phyloP scores from a whole-genome alignment of 2,888 invertebrate genomes.

The Tetanocera ferruginea region DNA sequence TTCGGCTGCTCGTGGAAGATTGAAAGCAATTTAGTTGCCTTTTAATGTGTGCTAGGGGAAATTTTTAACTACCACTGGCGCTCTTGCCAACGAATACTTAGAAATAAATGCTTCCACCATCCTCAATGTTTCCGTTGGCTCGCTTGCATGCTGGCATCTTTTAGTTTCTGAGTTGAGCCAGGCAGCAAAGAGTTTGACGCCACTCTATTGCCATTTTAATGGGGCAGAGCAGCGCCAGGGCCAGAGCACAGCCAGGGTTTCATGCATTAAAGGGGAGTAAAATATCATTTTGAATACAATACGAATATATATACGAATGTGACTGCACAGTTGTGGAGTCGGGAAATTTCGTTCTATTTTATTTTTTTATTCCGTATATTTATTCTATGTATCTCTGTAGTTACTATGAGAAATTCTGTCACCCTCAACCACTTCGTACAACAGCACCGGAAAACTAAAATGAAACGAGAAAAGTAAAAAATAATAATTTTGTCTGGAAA shows the following conservation, averaged over 20 bases:
- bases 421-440: not conserved
- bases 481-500: constrained; percentile 29
- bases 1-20: constrained; percentile 14
- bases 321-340: not conserved
- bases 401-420: not conserved
- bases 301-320: constrained; percentile 3
- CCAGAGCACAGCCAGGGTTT: not conserved
- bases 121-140: not conserved
- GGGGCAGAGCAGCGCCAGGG: not conserved
- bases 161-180: not conserved
- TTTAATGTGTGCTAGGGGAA: constrained; percentile 37
- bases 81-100: constrained; percentile 12
- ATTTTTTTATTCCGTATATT: not conserved
- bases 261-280: not conserved
- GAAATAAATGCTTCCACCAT: constrained; percentile 16
- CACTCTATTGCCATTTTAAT: not conserved
- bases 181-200: not conserved
- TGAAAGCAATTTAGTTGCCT: constrained; percentile 35
- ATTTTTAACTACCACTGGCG: constrained; percentile 33
- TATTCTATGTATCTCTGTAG: not conserved
- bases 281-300: constrained; percentile 13
- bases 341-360: constrained; percentile 7
- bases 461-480: constrained; percentile 23
- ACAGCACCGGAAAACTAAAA: constrained; percentile 20
- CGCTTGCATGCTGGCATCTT: not conserved